phyloP scores from a whole-genome alignment of 64 coral and sea anemone species.

The Dendrophyllia cribrosa region DNA sequence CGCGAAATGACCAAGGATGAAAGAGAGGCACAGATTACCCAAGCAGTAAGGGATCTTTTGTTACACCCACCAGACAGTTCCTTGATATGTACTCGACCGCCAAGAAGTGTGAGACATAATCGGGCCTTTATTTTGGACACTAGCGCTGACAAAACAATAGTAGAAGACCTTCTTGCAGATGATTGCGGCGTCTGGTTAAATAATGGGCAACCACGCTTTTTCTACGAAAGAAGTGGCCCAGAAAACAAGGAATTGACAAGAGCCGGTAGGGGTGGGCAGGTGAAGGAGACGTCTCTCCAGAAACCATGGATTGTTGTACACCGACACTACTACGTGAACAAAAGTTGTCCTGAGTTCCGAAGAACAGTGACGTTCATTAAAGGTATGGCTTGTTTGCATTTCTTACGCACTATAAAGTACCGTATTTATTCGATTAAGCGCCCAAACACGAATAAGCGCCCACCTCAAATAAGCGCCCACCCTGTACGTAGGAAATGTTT shows the following conservation, averaged over 20 bases:
- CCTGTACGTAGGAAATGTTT: too few relatives aligned
- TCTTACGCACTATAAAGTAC: not conserved
- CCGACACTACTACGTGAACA: not conserved
- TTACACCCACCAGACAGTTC: conserved; percentile 11
- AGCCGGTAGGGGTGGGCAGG: conserved; percentile 29
- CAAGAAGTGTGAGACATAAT: conserved; percentile 34
- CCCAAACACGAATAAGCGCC: too few relatives aligned
- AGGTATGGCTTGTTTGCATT: not conserved
- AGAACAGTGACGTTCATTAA: not conserved
- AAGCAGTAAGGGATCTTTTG: conserved; percentile 8
- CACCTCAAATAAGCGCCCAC: too few relatives aligned
- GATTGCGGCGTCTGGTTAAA: conserved; percentile 44
- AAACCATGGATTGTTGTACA: not conserved
- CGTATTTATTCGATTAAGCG: too few relatives aligned
- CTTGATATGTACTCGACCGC: conserved; percentile 26
- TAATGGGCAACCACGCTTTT: conserved; percentile 37
- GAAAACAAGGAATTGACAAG: conserved; percentile 24
- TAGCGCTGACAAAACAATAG: conserved; percentile 18
- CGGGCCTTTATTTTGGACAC: conserved; percentile 35
- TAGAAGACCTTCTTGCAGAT: conserved; percentile 47
- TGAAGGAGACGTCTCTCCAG: not conserved
- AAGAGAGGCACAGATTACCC: conserved; percentile 4
- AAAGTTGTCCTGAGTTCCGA: conserved; percentile 3
- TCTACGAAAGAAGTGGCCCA: conserved; percentile 42
- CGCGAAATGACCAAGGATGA: conserved; percentile 18